These are phyloP conservation scores for Diphyllodes magnificus DNA, from an alignment of 2,113 vertebrate genomes.

Conservation along the genomic window DNA sequence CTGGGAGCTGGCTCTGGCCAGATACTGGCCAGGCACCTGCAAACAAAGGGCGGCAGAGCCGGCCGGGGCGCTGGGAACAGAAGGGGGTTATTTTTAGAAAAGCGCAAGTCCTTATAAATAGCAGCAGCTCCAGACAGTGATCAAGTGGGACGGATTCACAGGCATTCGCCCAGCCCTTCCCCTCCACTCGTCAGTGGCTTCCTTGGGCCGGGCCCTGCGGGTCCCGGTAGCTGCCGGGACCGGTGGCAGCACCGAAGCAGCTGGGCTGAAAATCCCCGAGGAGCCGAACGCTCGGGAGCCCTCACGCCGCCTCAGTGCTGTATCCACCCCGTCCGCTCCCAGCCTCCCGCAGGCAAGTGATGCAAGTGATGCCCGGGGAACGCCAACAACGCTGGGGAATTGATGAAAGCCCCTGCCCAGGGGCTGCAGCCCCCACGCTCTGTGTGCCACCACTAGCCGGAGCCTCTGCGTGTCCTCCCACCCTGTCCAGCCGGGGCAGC, in stretches of 20 bases:
- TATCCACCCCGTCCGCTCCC: accelerated
- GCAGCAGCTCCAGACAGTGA: not conserved
- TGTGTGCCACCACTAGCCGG: not conserved
- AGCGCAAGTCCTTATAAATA: constrained; percentile 19
- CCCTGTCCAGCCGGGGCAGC: not conserved
- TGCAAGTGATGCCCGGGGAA: not conserved
- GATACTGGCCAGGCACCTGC: not conserved
- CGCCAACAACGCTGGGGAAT: accelerated
- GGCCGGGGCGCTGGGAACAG: not conserved
- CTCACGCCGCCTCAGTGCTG: accelerated
- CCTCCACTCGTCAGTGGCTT: not conserved
- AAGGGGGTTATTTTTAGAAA: not conserved
- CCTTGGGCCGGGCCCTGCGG: accelerated
- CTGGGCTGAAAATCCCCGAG: not conserved
- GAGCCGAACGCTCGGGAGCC: accelerated
- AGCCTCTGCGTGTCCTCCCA: not conserved
- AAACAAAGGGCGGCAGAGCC: not conserved
- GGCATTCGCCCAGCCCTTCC: not conserved
- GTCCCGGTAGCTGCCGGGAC: not conserved
- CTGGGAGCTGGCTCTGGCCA: not conserved
- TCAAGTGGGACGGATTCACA: not conserved
- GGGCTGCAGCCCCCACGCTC: not conserved
- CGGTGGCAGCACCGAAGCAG: not conserved
- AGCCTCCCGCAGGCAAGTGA: not conserved
- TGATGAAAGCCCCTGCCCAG: not conserved